These are phyloP conservation scores for Eristalinus sepulchralis DNA, from an alignment of 2,888 invertebrate genomes.

Conservation along the genomic window DNA sequence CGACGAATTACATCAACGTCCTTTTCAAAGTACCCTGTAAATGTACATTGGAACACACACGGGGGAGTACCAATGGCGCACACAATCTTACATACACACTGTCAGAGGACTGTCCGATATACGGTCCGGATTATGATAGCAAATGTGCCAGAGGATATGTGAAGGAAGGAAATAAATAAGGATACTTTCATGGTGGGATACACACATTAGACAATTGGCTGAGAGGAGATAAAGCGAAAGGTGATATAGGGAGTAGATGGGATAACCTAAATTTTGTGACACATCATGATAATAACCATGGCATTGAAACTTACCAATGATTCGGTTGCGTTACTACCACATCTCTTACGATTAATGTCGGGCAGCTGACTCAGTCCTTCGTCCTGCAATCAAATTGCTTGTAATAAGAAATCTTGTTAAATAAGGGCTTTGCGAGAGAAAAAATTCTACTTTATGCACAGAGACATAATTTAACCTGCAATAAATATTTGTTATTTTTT, in stretches of 20 bases:
- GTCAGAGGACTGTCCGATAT: constrained; percentile 25
- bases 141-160: constrained; percentile 24
- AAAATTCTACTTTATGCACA: too few species aligned
- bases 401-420: background rate
- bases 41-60: constrained; percentile 33
- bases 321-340: background rate
- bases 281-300: background rate
- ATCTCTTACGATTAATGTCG: background rate
- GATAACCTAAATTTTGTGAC: background rate
- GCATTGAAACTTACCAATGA: background rate
- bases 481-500: too few species aligned
- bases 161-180: constrained; percentile 32
- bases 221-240: background rate
- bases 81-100: constrained; percentile 3
- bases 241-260: background rate
- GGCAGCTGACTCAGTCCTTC: background rate
- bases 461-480: too few species aligned
- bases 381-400: background rate
- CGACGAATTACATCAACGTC: constrained; percentile 45
- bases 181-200: constrained; percentile 7
- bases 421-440: too few species aligned
- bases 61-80: background rate
- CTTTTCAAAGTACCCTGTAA: constrained; percentile 48
- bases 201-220: constrained; percentile 11
- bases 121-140: constrained; percentile 19